Evolutionary conservation across 2,888 invertebrate species (phyloP), one percentile per base, ranked within the genome.

Genomic region (Eupithecia tripunctaria): DNA sequence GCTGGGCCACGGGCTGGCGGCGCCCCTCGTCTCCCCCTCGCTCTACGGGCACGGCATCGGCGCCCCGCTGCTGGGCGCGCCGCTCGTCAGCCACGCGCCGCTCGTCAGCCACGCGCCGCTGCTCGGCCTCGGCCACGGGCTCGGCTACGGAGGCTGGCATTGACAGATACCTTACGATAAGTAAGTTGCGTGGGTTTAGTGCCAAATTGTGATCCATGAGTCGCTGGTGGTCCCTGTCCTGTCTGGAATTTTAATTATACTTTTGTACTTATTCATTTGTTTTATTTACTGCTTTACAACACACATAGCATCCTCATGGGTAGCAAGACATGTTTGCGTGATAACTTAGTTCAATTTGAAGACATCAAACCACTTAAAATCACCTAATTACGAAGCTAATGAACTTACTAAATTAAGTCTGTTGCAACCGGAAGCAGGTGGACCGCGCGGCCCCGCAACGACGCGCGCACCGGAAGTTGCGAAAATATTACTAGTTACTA

Each of bases 61-160:
- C 7, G 82, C 84, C 7, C 84, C 82, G 7, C 68, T 83, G 18
- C 65, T 65, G 60, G 68, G 67, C 72, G 67, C 71, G 38, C 88
- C 73, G 74, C 25, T 80, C 77, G 72, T 85, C 60, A 76, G 72
- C 74, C 75, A 77, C 74, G 86, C 82, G 64, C 43, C 43, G 43
- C n/a, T 81, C 77, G 73, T 85, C 59, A 76, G 72, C 74, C 75
- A 77, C 75, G 86, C 82, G 64, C 89, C 76, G 74, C 76, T 82
- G 80, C 76, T 86, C 6, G 88, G 88, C 10, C 75, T 90, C n/a
- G 89, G 90, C 5, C 91, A 91, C 68, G 88, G 73, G 38, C 67
- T 74, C 68, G 74, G 74, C 36, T 75, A 75, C 74, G 74, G 75
- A 10, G 75, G 90, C 59, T 90, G 91, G 90, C 89, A 87, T 84